Conservation (phyloP, 2,797 vertebrate species). For the Macrochelys suwanniensis region DNA sequence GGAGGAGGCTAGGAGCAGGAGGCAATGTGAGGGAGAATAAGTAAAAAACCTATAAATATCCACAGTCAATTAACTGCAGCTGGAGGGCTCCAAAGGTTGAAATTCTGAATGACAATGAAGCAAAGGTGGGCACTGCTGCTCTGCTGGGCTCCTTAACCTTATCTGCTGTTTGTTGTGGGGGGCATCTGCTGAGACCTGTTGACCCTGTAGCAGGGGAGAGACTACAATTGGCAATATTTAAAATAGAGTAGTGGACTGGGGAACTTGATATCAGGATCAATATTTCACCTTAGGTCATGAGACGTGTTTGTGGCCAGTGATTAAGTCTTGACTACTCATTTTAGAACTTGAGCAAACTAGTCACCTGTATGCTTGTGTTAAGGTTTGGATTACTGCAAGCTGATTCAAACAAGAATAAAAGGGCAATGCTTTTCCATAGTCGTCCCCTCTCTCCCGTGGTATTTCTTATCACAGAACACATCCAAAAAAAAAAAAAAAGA, state of each 20-base stretch:
- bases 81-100: not conserved
- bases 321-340: too few species aligned
- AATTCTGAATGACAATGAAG: rapidly evolving
- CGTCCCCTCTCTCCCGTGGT: too few species aligned
- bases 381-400: too few species aligned
- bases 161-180: rapidly evolving
- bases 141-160: not conserved
- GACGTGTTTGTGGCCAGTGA: too few species aligned
- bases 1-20: constrained; percentile 1
- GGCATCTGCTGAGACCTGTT: rapidly evolving
- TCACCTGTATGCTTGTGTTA: too few species aligned
- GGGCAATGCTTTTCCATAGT: not conserved
- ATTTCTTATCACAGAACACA: not conserved
- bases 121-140: rapidly evolving
- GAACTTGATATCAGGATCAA: too few species aligned
- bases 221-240: too few species aligned
- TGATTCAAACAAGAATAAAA: too few species aligned
- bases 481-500: not conserved
- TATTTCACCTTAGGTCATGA: too few species aligned
- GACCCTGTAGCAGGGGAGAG: not conserved
- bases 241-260: too few species aligned
- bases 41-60: not conserved
- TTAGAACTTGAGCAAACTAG: too few species aligned
- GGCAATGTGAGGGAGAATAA: rapidly evolving
- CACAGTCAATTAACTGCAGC: not conserved